Evolutionary conservation across 2,888 invertebrate species (phyloP).

Genomic region (Oxystoma pomonae): DNA sequence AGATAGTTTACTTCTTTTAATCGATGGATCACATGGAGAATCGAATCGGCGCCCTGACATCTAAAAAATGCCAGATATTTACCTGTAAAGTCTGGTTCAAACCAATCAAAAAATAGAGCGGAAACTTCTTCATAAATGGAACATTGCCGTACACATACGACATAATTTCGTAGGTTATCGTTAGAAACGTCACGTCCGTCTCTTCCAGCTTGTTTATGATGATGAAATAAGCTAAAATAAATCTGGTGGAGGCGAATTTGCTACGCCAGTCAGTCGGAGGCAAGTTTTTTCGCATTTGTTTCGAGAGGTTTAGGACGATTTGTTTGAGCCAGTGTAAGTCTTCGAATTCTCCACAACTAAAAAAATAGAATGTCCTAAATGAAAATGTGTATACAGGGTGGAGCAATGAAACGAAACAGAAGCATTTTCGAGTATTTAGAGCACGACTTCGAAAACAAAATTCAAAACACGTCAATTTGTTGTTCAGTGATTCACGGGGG

Average conservation of each 20-base stretch:
- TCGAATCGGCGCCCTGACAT: too few relatives aligned
- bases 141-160: constrained; percentile 30
- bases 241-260: constrained; percentile 26
- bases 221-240: constrained; percentile 32
- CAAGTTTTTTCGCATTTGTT: constrained; percentile 18
- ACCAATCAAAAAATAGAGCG: constrained; percentile 33
- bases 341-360: constrained; percentile 25
- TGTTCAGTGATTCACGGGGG: too few relatives aligned
- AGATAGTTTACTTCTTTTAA: too few relatives aligned
- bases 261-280: constrained; percentile 23
- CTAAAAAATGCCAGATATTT: too few relatives aligned
- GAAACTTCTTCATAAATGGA: constrained; percentile 30
- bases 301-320: constrained; percentile 25
- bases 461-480: too few relatives aligned
- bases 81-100: constrained; percentile 28
- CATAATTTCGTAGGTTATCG: constrained; percentile 32
- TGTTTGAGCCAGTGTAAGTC: constrained; percentile 29
- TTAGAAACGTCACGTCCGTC: constrained; percentile 29
- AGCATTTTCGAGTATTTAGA: too few relatives aligned
- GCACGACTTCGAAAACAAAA: too few relatives aligned
- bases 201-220: constrained; percentile 35
- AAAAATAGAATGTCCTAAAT: constrained; percentile 5
- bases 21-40: too few relatives aligned
- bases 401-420: too few relatives aligned
- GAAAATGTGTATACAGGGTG: background rate